A percentile compares a stretch with the other conserved stretches of the same genome.
These are phyloP conservation scores for Felis chaus DNA, from an alignment of 2,113 vertebrate species.

Conservation along the genomic window DNA sequence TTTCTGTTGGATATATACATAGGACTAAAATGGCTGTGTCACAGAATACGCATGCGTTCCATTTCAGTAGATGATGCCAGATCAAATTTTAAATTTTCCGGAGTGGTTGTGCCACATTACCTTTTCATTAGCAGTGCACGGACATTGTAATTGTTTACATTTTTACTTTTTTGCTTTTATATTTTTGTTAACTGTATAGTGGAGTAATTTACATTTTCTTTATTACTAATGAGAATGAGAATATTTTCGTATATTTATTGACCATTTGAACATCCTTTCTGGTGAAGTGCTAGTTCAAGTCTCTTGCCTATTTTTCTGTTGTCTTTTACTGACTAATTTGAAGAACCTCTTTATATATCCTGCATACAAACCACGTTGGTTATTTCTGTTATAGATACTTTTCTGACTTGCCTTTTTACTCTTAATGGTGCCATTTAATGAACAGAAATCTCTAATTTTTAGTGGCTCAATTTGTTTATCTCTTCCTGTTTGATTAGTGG, in stretches of 20 bases:
- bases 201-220: neutral
- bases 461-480: neutral
- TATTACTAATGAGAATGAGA: neutral
- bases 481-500: neutral
- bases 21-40: neutral
- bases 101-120: neutral
- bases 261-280: neutral
- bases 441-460: neutral
- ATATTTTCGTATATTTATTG: neutral
- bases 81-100: neutral
- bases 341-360: neutral
- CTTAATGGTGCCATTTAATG: neutral
- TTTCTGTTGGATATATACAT: neutral
- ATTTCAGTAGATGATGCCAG: neutral
- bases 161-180: neutral
- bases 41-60: neutral
- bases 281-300: neutral
- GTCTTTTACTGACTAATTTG: neutral
- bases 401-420: conserved; percentile 5
- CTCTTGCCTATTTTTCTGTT: neutral
- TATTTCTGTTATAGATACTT: neutral
- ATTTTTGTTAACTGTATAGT: neutral
- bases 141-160: neutral
- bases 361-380: neutral
- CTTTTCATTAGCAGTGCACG: neutral